Evolutionary conservation across 2,113 vertebrate genomes (phyloP).

Genomic region (Lethenteron reissneri): DNA sequence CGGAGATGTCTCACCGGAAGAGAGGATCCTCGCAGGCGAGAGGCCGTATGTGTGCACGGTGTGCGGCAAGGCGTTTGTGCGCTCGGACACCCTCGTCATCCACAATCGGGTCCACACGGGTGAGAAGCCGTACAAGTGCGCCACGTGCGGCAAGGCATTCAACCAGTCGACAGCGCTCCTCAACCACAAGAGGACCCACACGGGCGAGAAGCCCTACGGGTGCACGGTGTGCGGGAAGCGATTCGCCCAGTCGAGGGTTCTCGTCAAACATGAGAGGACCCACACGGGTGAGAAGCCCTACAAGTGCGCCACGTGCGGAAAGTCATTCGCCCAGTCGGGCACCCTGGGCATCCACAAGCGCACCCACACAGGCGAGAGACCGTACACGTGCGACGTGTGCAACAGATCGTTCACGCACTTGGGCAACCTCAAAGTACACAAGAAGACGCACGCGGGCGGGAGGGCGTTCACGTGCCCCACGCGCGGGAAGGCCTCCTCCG

Average conservation of each 20-base stretch:
- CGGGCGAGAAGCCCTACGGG: slow-evolving; percentile 1
- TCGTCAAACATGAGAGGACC: neutral
- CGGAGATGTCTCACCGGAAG: neutral
- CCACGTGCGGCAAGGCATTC: slow-evolving; percentile 50
- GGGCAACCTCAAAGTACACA: neutral
- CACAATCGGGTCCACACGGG: slow-evolving; percentile 66
- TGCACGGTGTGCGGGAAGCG: neutral
- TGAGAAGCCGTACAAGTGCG: slow-evolving; percentile 42
- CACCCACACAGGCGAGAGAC: slow-evolving; percentile 1
- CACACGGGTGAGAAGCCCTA: slow-evolving; percentile 4
- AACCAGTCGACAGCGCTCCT: slow-evolving; percentile 49
- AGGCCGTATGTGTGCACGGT: slow-evolving; percentile 32
- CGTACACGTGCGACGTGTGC: slow-evolving; percentile 5
- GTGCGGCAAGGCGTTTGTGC: slow-evolving; percentile 56
- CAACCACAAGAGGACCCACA: slow-evolving; percentile 16
- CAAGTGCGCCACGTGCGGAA: neutral
- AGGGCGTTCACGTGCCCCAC: neutral
- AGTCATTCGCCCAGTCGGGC: neutral
- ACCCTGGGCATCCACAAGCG: slow-evolving; percentile 1
- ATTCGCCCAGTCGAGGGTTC: neutral
- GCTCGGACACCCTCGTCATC: slow-evolving; percentile 59
- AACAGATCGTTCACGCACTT: neutral
- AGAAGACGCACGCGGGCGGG: neutral
- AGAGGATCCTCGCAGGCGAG: slow-evolving; percentile 29
- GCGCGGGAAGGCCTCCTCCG: neutral